These are phyloP conservation scores for Urocitellus parryii DNA, from an alignment of 2,113 vertebrate genomes.

Conservation along the genomic window DNA sequence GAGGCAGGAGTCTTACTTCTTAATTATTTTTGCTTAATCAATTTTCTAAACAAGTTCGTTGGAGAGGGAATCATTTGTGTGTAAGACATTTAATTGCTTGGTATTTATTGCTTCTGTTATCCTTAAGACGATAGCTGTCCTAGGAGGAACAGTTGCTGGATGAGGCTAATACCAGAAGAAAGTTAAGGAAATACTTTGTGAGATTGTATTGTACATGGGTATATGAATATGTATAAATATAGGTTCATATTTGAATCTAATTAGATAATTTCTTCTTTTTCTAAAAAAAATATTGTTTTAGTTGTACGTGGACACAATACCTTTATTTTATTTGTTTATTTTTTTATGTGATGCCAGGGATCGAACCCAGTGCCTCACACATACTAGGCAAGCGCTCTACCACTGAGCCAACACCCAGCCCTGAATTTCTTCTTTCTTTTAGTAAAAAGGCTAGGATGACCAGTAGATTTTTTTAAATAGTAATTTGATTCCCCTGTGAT, in stretches of 20 bases:
- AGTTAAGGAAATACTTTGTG: slow-evolving; percentile 28
- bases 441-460: neutral
- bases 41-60: slow-evolving; percentile 15
- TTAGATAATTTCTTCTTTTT: slow-evolving; percentile 27
- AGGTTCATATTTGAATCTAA: slow-evolving; percentile 14
- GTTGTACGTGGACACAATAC: too few relatives aligned
- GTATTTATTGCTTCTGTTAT: neutral
- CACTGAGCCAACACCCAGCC: too few relatives aligned
- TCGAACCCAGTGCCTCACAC: too few relatives aligned
- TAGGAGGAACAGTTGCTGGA: neutral
- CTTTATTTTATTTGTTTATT: too few relatives aligned
- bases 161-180: slow-evolving; percentile 41
- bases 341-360: too few relatives aligned
- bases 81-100: slow-evolving; percentile 45
- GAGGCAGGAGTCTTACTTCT: neutral
- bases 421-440: neutral
- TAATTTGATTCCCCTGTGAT: neutral
- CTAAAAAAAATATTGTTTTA: too few relatives aligned
- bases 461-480: neutral
- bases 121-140: neutral
- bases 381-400: too few relatives aligned
- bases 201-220: slow-evolving; percentile 41
- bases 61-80: slow-evolving; percentile 25
- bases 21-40: slow-evolving; percentile 50
- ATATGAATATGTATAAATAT: neutral